Evolutionary conservation across 2,113 vertebrate species (phyloP).

Genomic region (Neodontobutis hainanensis): DNA sequence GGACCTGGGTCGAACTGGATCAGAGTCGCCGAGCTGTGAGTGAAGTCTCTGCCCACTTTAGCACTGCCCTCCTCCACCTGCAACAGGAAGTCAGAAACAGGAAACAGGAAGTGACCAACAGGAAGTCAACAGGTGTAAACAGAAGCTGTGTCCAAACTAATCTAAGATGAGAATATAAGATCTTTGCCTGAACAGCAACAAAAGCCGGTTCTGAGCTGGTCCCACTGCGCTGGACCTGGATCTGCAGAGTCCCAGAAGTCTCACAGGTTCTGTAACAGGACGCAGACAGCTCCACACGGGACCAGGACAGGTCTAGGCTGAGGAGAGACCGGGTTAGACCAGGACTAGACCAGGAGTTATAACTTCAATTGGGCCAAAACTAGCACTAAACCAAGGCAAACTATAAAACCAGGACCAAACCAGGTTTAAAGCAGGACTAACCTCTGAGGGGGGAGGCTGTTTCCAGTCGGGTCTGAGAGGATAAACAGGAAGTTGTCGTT

Average conservation of each 20-base stretch:
- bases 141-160: too few relatives aligned
- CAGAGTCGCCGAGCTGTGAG: slow-evolving; percentile 66
- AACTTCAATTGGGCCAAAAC: too few relatives aligned
- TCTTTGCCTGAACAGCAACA: slow-evolving; percentile 69
- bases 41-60: slow-evolving; percentile 75
- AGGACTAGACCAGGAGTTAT: not conserved
- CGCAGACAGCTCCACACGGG: slow-evolving; percentile 69
- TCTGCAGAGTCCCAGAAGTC: slow-evolving; percentile 71
- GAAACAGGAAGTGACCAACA: too few relatives aligned
- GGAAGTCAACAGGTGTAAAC: not conserved
- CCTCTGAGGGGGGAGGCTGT: slow-evolving; percentile 68
- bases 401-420: not conserved
- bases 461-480: slow-evolving; percentile 75
- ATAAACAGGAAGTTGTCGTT: slow-evolving; percentile 77
- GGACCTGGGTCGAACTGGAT: slow-evolving; percentile 82
- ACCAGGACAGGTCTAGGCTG: slow-evolving; percentile 77
- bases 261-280: slow-evolving; percentile 74
- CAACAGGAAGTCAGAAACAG: slow-evolving; percentile 8
- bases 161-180: too few relatives aligned
- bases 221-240: slow-evolving; percentile 75
- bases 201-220: slow-evolving; percentile 75
- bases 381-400: too few relatives aligned
- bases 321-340: slow-evolving; percentile 22
- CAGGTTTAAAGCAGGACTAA: slow-evolving; percentile 35
- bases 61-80: slow-evolving; percentile 77